A percentile compares a stretch with the other conserved stretches of the same genome.
Evolutionary conservation across 2,113 vertebrate species (phyloP).

Genomic region (Manacus vitellinus): DNA sequence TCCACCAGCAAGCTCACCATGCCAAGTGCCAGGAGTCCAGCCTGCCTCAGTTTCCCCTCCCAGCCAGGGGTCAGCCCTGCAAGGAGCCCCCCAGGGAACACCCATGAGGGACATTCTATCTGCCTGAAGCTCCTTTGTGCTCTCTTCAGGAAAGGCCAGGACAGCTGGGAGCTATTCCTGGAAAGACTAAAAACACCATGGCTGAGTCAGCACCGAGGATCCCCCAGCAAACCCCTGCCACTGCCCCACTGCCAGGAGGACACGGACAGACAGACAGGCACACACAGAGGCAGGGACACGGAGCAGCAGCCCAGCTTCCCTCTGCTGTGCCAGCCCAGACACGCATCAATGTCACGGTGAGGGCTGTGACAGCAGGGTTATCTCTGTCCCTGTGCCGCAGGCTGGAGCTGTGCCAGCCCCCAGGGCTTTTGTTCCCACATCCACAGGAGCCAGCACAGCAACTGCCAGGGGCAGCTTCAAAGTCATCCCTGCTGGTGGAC

Average conservation of each 20-base stretch:
- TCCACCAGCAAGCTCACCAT: neutral
- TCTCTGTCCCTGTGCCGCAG: neutral
- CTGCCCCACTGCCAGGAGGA: neutral
- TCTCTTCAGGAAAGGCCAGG: neutral
- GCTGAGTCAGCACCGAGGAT: neutral
- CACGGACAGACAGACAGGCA: neutral
- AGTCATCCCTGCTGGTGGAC: neutral
- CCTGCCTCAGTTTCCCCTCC: neutral
- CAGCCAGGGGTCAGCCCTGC: rapidly evolving
- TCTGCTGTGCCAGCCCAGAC: neutral
- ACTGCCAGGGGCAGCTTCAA: neutral
- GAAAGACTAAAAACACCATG: neutral
- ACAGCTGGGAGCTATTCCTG: slow-evolving; percentile 43
- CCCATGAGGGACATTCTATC: rapidly evolving
- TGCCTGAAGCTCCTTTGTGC: neutral
- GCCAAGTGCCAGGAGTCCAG: neutral
- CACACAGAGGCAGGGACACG: rapidly evolving
- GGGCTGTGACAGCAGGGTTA: neutral
- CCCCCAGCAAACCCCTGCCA: neutral
- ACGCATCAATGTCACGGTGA: neutral
- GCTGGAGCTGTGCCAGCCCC: neutral
- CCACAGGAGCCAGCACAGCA: neutral
- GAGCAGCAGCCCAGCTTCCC: neutral
- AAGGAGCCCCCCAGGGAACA: neutral
- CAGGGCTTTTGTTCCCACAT: neutral